These are phyloP conservation scores for Nemurella pictetii DNA, from an alignment of 2,888 invertebrate species.

Conservation along the genomic window DNA sequence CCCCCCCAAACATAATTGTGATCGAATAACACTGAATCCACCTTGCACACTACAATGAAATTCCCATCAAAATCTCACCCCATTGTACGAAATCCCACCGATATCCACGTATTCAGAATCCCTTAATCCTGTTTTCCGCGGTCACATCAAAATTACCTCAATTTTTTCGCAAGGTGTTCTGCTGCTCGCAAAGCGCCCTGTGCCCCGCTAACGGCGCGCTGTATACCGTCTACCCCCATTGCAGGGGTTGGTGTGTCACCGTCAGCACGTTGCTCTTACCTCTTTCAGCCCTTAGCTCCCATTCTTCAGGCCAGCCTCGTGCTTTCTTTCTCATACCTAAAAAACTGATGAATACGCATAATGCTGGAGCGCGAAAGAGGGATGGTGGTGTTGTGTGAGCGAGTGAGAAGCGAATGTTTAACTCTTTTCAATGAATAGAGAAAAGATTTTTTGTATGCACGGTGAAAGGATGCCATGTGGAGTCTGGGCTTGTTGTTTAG, in stretches of 20 bases:
- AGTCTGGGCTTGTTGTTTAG: conserved; percentile 30
- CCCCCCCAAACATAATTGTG: neutral
- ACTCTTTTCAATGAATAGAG: conserved; percentile 21
- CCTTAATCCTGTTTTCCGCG: conserved; percentile 26
- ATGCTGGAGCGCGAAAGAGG: conserved; percentile 26
- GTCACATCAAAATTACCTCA: conserved; percentile 18
- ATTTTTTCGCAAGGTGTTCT: conserved; percentile 29
- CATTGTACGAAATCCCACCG: neutral
- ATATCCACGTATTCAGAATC: neutral
- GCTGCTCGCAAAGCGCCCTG: neutral
- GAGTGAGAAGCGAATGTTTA: conserved; percentile 19
- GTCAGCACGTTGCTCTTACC: no score
- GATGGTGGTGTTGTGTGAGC: neutral
- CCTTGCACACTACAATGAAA: neutral
- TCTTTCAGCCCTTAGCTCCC: conserved; percentile 10
- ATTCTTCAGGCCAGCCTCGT: conserved; percentile 25
- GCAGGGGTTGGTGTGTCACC: neutral
- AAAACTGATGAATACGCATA: conserved; percentile 37
- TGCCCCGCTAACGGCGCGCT: neutral
- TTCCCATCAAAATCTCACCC: neutral
- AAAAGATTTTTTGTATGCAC: conserved; percentile 35
- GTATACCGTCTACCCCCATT: neutral
- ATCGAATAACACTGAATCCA: neutral
- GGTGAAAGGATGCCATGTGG: conserved; percentile 33
- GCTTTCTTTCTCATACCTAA: conserved; percentile 27